A percentile compares a stretch with the other conserved stretches of the same genome.
Conservation (phyloP, 2,888 invertebrate genomes). For the Myathropa florea region DNA sequence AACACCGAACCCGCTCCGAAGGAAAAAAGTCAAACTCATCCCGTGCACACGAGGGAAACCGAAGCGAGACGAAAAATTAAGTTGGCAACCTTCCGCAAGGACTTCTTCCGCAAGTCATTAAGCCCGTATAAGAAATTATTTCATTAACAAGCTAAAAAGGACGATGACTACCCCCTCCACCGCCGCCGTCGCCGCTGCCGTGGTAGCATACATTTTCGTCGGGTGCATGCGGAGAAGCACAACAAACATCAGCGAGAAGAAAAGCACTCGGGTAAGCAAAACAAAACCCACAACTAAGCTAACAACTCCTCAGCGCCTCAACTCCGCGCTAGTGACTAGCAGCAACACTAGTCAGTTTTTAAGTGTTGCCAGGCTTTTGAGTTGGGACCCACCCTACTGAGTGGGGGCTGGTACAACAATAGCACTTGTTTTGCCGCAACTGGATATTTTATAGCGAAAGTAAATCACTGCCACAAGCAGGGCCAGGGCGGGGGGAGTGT, state of each 20-base stretch:
- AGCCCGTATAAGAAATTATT: slow-evolving; percentile 75
- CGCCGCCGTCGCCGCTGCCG: neutral
- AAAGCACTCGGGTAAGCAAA: slow-evolving; percentile 62
- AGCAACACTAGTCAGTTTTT: slow-evolving; percentile 55
- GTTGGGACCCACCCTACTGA: too few relatives aligned
- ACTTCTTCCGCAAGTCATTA: slow-evolving; percentile 73
- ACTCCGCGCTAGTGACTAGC: neutral
- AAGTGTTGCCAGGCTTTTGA: slow-evolving; percentile 27
- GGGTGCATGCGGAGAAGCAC: slow-evolving; percentile 15
- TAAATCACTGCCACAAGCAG: slow-evolving; percentile 60
- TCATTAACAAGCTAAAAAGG: slow-evolving; percentile 73
- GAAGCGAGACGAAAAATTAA: slow-evolving; percentile 59
- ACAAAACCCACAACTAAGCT: slow-evolving; percentile 68
- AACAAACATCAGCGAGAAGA: slow-evolving; percentile 45
- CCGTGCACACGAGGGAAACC: neutral
- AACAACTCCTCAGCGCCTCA: slow-evolving; percentile 47
- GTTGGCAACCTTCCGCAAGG: slow-evolving; percentile 70
- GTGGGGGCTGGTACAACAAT: slow-evolving; percentile 38
- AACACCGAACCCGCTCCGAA: slow-evolving; percentile 40
- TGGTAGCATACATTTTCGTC: neutral
- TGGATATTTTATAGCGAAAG: slow-evolving; percentile 67
- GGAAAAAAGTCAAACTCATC: slow-evolving; percentile 1
- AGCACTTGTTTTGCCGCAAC: slow-evolving; percentile 70
- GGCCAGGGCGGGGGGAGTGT: neutral
- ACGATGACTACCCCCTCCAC: slow-evolving; percentile 66